Percentiles rank a stretch among this genome's conserved stretches.
phyloP scores from a whole-genome alignment of 2,113 vertebrate genomes.

The Grallaria varia region DNA sequence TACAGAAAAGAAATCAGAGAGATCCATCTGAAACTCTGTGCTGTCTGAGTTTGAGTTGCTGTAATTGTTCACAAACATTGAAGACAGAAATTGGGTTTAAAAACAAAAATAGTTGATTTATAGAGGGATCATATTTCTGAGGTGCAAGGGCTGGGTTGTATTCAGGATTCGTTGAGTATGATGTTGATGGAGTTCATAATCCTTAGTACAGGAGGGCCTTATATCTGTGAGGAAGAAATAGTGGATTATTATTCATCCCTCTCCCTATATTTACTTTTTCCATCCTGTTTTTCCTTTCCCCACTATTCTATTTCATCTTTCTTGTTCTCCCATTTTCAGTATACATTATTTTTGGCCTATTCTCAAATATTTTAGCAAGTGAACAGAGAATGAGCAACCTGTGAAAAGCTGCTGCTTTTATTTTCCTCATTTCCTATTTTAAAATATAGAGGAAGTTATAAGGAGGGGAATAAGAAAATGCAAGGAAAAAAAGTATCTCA shows the following conservation, averaged over 20 bases:
- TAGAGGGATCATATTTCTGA: not conserved
- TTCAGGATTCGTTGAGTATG: not conserved
- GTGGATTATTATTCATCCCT: not conserved
- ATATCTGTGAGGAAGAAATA: not conserved
- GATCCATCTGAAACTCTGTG: not conserved
- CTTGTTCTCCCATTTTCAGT: not conserved
- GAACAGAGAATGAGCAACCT: not conserved
- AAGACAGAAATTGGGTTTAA: conserved; percentile 16
- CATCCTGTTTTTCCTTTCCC: not conserved
- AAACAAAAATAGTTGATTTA: conserved; percentile 12
- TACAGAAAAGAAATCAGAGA: conserved; percentile 37
- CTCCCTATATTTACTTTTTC: not conserved
- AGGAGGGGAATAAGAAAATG: not conserved
- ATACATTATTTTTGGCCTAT: not conserved
- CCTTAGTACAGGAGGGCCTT: not conserved
- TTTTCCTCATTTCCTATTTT: not conserved
- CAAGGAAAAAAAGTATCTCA: not conserved
- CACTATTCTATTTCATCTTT: not conserved
- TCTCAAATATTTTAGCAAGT: not conserved
- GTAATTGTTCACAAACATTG: not conserved
- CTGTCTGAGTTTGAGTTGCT: not conserved
- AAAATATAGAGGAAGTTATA: not conserved
- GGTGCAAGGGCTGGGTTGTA: not conserved
- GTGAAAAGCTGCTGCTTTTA: not conserved
- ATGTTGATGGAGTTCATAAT: not conserved